Evolutionary conservation across 2,113 vertebrate species (phyloP), one percentile per base, ranked within the genome.

Genomic region (Xiphias gladius): DNA sequence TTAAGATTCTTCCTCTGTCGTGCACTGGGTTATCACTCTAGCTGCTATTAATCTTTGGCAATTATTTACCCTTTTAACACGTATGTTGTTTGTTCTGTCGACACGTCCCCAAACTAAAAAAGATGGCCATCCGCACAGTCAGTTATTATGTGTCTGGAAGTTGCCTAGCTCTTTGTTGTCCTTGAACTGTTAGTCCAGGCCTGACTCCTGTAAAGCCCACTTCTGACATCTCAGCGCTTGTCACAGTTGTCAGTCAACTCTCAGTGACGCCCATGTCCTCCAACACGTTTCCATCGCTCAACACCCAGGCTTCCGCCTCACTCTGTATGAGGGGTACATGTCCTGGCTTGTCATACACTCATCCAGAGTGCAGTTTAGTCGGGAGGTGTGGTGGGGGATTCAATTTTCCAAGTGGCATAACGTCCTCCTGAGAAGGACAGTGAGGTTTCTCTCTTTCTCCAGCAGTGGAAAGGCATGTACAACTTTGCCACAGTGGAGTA

Each of bases 181-280:
- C 88, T 93, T 90, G 90, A 93, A 90, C 83, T 65, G 83, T 43
- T 63, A n/a, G 79, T 80, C 73, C 63, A 69, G 52, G 62, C 68
- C 63, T 41, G 71, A 76, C 81, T 87, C 83, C 62, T 73, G 73
- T 83, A 73, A 83, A 85, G 70, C 77, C 84, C 70, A 69, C 77
- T 68, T 79, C 82, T 92, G 90, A 93, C 89, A 89, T 89, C 80
- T 89, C 81, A 68, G 66, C 24, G 66, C 84, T n/a, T 89, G 86
- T 92, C 89, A 87, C 85, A 83, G 68, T 89, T 92, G 92, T 92
- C 92, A 90, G 62, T 92, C 93, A 89, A 37, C 67, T 73, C 71
- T 80, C 77, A 37, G 70, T 86, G 85, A 87, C 59, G 83, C 80
- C 79, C 75, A 41, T 83, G 87, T 89, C 86, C 78, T 82, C 91